These are phyloP conservation scores for Suncus etruscus DNA, from an alignment of 2,113 vertebrate genomes.

Conservation along the genomic window DNA sequence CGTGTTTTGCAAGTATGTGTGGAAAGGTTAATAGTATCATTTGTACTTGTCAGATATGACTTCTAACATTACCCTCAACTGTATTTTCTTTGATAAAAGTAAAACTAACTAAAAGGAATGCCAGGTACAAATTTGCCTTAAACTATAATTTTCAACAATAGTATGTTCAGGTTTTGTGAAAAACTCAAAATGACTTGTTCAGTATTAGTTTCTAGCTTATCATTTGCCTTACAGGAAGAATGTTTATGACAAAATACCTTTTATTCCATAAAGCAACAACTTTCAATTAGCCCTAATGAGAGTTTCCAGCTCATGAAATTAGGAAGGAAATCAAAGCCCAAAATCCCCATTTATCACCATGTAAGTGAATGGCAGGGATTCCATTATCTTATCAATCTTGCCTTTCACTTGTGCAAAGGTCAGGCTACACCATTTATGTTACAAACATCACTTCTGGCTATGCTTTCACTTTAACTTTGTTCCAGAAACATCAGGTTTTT, in stretches of 20 bases:
- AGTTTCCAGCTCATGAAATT: constrained; percentile 50
- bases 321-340: constrained; percentile 41
- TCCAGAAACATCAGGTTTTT: background rate
- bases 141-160: constrained; percentile 1
- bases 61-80: background rate
- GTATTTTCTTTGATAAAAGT: constrained; percentile 31
- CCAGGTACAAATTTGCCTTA: background rate
- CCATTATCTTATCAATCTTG: constrained; percentile 68
- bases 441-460: constrained; percentile 40
- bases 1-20: background rate
- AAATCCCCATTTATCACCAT: constrained; percentile 66
- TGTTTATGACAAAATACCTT: constrained; percentile 36
- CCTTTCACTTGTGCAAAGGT: constrained; percentile 61
- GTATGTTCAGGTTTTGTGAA: constrained; percentile 49
- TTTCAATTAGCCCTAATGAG: constrained; percentile 74
- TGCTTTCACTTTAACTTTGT: constrained; percentile 9
- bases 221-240: constrained; percentile 32
- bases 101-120: background rate
- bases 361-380: constrained; percentile 66
- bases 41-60: background rate
- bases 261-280: constrained; percentile 51
- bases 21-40: background rate
- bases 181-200: background rate
- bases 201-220: constrained; percentile 1
- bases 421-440: constrained; percentile 14